Percentiles rank a stretch among this genome's conserved stretches.
Evolutionary conservation across 2,113 vertebrate genomes (phyloP).

Genomic region (Oenanthe oenanthe): DNA sequence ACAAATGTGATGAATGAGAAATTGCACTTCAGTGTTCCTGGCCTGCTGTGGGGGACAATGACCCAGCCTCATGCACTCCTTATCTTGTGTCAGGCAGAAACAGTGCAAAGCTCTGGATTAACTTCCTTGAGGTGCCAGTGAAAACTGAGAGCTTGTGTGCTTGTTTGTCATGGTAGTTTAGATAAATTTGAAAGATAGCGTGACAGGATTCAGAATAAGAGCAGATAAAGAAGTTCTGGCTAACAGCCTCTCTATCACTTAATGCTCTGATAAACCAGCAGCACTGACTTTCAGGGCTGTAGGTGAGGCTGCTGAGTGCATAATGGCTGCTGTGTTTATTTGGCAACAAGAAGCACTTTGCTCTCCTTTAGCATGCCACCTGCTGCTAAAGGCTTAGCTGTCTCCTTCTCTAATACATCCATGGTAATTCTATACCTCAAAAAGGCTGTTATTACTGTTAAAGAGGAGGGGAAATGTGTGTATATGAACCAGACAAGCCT

Average conservation of each 20-base stretch:
- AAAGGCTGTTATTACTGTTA: neutral
- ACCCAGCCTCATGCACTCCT: neutral
- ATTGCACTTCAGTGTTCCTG: neutral
- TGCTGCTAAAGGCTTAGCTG: neutral
- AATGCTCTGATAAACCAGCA: neutral
- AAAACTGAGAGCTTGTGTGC: constrained; percentile 9
- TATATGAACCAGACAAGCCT: neutral
- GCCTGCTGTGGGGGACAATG: neutral
- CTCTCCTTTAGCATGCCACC: neutral
- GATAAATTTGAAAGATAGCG: constrained; percentile 42
- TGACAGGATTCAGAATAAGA: neutral
- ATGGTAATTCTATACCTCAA: neutral
- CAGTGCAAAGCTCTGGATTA: neutral
- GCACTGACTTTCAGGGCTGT: neutral
- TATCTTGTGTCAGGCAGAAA: neutral
- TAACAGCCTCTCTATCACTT: neutral
- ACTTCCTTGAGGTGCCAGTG: neutral
- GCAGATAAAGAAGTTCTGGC: constrained; percentile 34
- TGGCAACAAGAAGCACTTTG: constrained; percentile 11
- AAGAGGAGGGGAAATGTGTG: neutral
- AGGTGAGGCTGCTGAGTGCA: constrained; percentile 31
- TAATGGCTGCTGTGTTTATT: constrained; percentile 39
- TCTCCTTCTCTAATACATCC: neutral
- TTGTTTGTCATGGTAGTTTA: constrained; percentile 39
- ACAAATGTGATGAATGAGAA: neutral